A percentile compares a stretch with the other conserved stretches of the same genome.
Conservation (phyloP, 2,113 vertebrate genomes). For the Stomatorhinus ivindoensis region DNA sequence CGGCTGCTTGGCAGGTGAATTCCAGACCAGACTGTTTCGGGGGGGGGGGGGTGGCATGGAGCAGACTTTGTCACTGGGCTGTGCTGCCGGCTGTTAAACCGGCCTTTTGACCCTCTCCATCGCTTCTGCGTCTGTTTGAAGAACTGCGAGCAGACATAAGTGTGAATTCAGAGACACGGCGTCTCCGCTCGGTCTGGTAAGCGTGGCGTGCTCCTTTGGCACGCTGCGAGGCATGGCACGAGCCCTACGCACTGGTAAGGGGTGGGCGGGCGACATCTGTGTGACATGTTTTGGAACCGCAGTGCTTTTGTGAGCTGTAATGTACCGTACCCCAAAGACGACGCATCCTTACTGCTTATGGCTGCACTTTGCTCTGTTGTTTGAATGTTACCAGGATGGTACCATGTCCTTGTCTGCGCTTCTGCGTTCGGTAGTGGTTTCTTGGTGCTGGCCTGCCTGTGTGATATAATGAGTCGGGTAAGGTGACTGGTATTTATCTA, state of each 20-base stretch:
- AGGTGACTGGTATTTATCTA: neutral
- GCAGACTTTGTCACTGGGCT: neutral
- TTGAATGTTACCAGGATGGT: neutral
- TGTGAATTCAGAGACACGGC: neutral
- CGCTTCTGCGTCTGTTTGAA: neutral
- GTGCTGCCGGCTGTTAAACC: neutral
- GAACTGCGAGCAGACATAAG: neutral
- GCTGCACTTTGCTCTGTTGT: neutral
- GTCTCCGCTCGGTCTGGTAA: neutral
- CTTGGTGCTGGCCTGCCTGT: neutral
- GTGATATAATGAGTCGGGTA: neutral
- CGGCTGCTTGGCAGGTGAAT: neutral
- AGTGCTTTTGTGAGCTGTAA: neutral
- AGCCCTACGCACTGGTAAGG: neutral
- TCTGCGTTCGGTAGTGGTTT: neutral
- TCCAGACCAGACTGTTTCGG: neutral
- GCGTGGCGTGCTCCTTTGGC: neutral
- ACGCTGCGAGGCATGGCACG: neutral
- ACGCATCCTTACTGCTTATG: neutral
- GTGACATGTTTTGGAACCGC: neutral
- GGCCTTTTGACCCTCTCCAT: slow-evolving; percentile 57
- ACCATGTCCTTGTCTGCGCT: neutral
- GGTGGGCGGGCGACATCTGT: neutral
- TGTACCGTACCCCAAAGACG: neutral
- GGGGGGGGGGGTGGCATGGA: neutral